Evolutionary conservation across 2,888 invertebrate species (phyloP), one percentile per base, ranked within the genome.

Genomic region (Eupelmus urozonus): DNA sequence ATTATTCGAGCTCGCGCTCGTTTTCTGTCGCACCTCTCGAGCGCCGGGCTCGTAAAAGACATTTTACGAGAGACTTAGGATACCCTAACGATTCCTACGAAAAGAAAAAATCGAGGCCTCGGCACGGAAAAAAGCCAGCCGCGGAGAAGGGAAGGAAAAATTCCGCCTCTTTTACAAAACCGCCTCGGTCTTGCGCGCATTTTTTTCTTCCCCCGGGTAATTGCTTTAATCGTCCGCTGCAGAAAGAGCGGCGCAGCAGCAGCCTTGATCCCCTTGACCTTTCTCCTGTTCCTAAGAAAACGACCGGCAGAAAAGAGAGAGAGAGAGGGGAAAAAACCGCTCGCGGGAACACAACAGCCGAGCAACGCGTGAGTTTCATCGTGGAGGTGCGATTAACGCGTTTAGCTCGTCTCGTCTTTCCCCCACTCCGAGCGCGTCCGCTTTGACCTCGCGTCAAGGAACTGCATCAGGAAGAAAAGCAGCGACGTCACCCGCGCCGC

Each of bases 191-290:
- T 67, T 51, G 51, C 62, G 53, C 29, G 57, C 59, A 55, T 45
- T 75, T 75, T 79, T 75, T 75, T 71, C 65, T 53, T 45, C 45
- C 16, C 34, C 29, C 65, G 23, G 59, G 75, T 66, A 75, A 75
- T 79, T 71, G 66, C 78, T 79, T 79, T 79, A 75, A 79, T 79
- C 75, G 71, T 34, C 34, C 20, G 45, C 27, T 9, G 51, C 62
- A 70, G 62, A 23, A 25, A 60, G 60, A 55, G 25, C 20, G 23
- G 20, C 2, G n/a, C 42, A 9, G 55, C 51, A 25, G 51, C 65
- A 75, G 51, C 78, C 78, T 79, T 79, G 75, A 79, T 79, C 78
- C 78, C 70, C 75, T 65, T 75, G 78, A 79, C 75, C 78, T 79
- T 79, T 79, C 75, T 55, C 25, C 62, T 20, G 72, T 53, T 71